Base-by-base conservation (phyloP, 1,140 invertebrate species). In the Venustaconcha ellipsiformis region DNA sequence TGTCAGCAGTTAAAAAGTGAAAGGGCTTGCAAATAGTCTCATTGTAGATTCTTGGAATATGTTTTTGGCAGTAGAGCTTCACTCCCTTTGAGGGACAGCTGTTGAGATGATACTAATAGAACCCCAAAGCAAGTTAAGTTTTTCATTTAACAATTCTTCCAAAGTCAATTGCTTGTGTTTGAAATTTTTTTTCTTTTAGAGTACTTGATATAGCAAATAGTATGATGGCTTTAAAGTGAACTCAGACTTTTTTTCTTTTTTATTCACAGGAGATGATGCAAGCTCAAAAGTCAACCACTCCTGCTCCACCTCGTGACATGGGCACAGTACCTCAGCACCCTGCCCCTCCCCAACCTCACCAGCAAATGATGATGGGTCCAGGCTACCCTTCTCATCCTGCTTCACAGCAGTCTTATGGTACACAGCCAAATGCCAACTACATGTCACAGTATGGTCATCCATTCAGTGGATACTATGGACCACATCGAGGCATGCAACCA, bases 341-440 rank as follows among this genome's bases (percentile, higher is more conserved):
- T 93, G 82, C 92, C 92, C 82, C 93, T 93, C 83, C 92, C 90
- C 77, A 60, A 59, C n/a, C 70, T 73, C 15, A 67, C n/a, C 65
- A 67, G 23, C 65, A 67, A 18, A 55, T 56, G 14, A 55, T 37
- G 65, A 67, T 68, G 69, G 12, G 80, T 81, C 26, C 81, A 72
- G 14, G 74, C 78, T 58, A 70, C 71, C 30, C 57, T 66, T 60
- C 92, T 93, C 83, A 92, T 93, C 90, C 91, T 20, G 89, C 90
- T 58, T 90, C 90, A 48, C 89, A 92, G 63, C 89, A 90, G 88
- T 82, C 92, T 67, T 26, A 73, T 65, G 84, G 88, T 84, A 56
- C 89, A 66, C 69, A 70, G 86, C 68, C 78, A 26, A 74, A 48
- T 26, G 76, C 70, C 37, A 57, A 87, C 84, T 68, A 88, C 82